phyloP scores from a whole-genome alignment of 1,140 invertebrate species.

The Neodiprion fabricii region DNA sequence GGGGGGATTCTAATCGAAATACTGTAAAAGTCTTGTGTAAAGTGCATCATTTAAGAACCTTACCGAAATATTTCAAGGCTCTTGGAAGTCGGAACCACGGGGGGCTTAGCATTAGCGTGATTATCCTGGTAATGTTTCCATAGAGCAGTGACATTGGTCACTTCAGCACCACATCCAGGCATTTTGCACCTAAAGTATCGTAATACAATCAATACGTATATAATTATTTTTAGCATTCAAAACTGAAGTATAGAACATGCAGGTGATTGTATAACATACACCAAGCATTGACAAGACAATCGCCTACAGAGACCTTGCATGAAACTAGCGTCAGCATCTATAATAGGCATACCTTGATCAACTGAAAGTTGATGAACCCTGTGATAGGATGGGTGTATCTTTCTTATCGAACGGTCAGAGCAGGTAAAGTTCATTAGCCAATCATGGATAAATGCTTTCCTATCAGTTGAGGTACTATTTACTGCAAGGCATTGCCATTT shows the following conservation, averaged over 20 bases:
- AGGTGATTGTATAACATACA: no score
- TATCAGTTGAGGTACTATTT: no score
- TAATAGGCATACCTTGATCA: no score
- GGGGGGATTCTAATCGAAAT: neutral
- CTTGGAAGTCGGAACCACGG: slow-evolving; percentile 42
- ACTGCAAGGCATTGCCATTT: no score
- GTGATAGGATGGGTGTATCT: no score
- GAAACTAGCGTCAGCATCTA: no score
- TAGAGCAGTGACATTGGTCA: slow-evolving; percentile 52
- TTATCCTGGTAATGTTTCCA: slow-evolving; percentile 60
- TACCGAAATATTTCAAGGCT: slow-evolving; percentile 52
- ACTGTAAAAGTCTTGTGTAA: neutral
- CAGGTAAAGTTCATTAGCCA: no score
- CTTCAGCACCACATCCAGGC: slow-evolving; percentile 55
- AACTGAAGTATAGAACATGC: slow-evolving; percentile 1
- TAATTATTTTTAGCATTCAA: slow-evolving; percentile 12
- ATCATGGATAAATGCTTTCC: no score
- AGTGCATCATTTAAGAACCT: slow-evolving; percentile 12
- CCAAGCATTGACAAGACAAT: no score
- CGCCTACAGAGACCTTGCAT: no score
- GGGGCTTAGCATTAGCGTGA: slow-evolving; percentile 55
- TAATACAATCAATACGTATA: neutral
- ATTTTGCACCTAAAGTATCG: slow-evolving; percentile 50
- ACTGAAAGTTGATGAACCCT: no score
- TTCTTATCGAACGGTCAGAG: no score